Percentiles rank a stretch among this genome's conserved stretches.
Evolutionary conservation across 2,113 vertebrate species (phyloP).

Genomic region (Lagenorhynchus albirostris): DNA sequence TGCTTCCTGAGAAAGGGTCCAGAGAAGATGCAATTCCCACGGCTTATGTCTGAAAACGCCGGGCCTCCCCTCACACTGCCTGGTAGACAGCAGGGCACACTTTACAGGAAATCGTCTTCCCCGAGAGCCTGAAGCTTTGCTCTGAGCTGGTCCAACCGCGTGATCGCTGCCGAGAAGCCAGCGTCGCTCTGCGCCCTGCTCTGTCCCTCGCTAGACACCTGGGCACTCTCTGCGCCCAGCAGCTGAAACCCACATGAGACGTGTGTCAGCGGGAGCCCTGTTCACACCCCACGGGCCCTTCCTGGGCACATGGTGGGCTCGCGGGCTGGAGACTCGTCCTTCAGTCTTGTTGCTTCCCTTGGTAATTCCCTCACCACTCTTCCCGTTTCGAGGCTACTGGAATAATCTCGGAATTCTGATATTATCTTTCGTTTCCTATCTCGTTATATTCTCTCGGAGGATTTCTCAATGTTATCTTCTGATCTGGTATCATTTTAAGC

Average conservation of each 20-base stretch:
- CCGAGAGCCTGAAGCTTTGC: neutral
- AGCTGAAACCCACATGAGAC: fast-evolving
- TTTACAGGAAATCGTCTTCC: neutral
- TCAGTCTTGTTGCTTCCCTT: neutral
- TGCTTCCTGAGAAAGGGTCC: neutral
- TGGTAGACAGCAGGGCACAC: neutral
- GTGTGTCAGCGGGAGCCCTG: fast-evolving
- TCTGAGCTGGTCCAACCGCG: neutral
- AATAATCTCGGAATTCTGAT: fast-evolving
- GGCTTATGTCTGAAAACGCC: fast-evolving
- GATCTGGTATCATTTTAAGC: fast-evolving
- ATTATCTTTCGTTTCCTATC: neutral
- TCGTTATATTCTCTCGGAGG: neutral
- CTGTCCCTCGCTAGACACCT: neutral
- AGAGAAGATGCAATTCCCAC: fast-evolving
- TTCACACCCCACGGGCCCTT: fast-evolving
- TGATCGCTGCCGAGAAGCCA: neutral
- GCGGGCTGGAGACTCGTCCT: neutral
- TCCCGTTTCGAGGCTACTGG: neutral
- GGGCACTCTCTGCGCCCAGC: neutral
- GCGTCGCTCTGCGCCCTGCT: neutral
- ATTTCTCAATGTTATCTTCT: neutral
- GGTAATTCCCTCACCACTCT: fast-evolving
- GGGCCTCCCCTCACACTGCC: fast-evolving
- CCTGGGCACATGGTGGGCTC: neutral